Conservation (phyloP, 92 coral and sea anemone species). For the Porites evermanni region DNA sequence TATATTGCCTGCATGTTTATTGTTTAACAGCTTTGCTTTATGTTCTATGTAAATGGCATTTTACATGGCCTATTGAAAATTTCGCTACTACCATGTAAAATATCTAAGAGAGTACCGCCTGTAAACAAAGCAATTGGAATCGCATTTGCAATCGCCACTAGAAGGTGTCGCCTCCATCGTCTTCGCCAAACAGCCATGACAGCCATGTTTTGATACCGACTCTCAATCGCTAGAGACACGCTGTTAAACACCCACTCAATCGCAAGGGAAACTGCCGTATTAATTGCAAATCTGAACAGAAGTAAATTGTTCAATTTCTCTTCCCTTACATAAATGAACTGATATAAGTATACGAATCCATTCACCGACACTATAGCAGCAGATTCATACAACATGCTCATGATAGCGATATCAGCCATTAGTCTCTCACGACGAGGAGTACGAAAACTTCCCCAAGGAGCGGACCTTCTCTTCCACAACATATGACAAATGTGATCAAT, state of each 20-base stretch:
- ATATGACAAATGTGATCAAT: constrained; percentile 18
- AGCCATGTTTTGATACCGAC: constrained; percentile 6
- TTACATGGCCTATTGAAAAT: background rate
- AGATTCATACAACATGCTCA: constrained; percentile 35
- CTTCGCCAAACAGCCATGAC: constrained; percentile 1
- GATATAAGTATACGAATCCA: background rate
- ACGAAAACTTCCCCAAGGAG: constrained; percentile 54
- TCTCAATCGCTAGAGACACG: background rate
- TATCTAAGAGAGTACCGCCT: background rate
- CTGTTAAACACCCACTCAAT: background rate
- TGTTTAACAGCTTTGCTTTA: background rate
- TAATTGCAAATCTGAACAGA: background rate
- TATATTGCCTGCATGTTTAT: background rate
- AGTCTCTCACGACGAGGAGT: constrained; percentile 54
- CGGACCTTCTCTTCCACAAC: background rate
- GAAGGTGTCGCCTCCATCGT: background rate
- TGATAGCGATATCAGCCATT: constrained; percentile 45
- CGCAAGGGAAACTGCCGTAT: background rate
- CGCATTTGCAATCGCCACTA: background rate
- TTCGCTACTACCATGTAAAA: background rate
- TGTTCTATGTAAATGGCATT: background rate
- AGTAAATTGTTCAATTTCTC: background rate
- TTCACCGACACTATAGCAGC: constrained; percentile 16
- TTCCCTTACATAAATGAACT: background rate
- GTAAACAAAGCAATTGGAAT: background rate